phyloP scores from a whole-genome alignment of 2,888 invertebrate genomes.

The Tuberolachnus salignus region DNA sequence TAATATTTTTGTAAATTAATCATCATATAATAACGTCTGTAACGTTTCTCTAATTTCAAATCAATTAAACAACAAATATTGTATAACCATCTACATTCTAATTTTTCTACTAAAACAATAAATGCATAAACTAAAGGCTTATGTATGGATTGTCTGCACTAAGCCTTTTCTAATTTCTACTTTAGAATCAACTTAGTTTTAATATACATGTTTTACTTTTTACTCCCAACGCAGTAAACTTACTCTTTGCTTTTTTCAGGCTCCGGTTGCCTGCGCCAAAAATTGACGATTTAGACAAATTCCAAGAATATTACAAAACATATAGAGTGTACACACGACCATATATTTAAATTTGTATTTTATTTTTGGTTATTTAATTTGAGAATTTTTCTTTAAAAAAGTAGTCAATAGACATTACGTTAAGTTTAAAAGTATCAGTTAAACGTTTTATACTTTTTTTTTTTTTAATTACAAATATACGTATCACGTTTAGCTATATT shows the following conservation, averaged over 20 bases:
- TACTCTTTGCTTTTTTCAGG: slow-evolving; percentile 61
- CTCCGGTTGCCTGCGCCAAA: slow-evolving; percentile 60
- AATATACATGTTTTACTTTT: slow-evolving; percentile 49
- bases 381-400: background rate
- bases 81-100: slow-evolving; percentile 29
- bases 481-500: background rate
- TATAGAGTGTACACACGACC: slow-evolving; percentile 33
- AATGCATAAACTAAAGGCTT: slow-evolving; percentile 54
- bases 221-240: slow-evolving; percentile 58
- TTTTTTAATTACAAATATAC: too few species aligned
- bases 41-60: slow-evolving; percentile 13
- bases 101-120: slow-evolving; percentile 38
- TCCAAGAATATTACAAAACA: slow-evolving; percentile 44
- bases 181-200: slow-evolving; percentile 39
- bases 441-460: background rate
- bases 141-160: slow-evolving; percentile 40
- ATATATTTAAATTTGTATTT: background rate
- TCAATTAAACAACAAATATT: slow-evolving; percentile 14
- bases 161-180: slow-evolving; percentile 54
- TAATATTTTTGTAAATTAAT: slow-evolving; percentile 34
- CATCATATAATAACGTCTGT: background rate
- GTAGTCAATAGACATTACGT: background rate
- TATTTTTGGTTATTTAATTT: background rate
- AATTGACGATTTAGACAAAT: slow-evolving; percentile 53
- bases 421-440: background rate